Evolutionary conservation across 2,888 invertebrate genomes (phyloP), one percentile per base, ranked within the genome.

Genomic region (Sesia apiformis): DNA sequence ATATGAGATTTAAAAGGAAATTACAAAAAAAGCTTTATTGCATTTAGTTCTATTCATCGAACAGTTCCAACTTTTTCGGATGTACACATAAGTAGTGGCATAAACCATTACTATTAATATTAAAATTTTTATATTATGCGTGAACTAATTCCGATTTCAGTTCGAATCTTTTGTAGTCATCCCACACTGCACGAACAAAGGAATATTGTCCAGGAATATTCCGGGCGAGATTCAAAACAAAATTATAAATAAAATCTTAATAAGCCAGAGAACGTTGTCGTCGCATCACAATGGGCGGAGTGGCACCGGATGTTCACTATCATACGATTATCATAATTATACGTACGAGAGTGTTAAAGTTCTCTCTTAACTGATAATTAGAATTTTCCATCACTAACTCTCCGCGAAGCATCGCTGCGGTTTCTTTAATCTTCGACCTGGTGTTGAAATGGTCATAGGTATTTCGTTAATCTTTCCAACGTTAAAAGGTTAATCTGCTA

Each of bases 321-420:
- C 69, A 66, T 63, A 60, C 57, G 65, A 83, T 84, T 82, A 81
- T 68, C 80, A 81, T 81, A 79, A 70, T 77, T 52, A 62, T 60
- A 61, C 59, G 54, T 39, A 50, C 52, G 46, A 8, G 58, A 57
- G 60, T 55, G 55, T 57, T 58, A 60, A 59, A 59, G 58, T 62
- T 64, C 60, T 59, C 60, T 61, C 58, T 60, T 55, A 62, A 55
- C 57, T 54, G 55, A 59, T 57, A 60, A 58, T 56, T 60, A 46
- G 46, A 46, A 46, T 46, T 46, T 52, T 43, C 23, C 42, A 41
- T 43, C 42, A 23, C 40, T 40, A 40, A 40, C 46, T 46, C 46
- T 23, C 46, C 46, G 46, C n/a, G 46, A 46, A 46, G 46, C 46
- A 23, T 46, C 46, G 46, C n/a, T n/a, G 46, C 46, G 46, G 46